These are phyloP conservation scores for Okapia johnstoni DNA, from an alignment of 2,113 vertebrate species.

Conservation along the genomic window DNA sequence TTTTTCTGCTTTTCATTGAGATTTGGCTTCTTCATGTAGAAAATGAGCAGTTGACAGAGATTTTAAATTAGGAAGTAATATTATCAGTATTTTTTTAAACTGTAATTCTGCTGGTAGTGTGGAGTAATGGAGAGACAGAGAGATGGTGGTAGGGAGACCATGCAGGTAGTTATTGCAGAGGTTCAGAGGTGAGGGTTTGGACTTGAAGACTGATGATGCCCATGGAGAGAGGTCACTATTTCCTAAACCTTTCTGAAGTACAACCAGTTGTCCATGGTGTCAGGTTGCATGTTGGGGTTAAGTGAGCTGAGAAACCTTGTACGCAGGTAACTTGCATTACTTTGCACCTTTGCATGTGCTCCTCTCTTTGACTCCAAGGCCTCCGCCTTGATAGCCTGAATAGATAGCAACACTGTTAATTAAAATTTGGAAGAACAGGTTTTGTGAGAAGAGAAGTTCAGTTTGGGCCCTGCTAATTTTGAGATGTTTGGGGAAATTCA, in stretches of 20 bases:
- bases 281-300: background rate
- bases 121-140: background rate
- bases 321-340: background rate
- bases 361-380: background rate
- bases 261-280: background rate
- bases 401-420: background rate
- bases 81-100: background rate
- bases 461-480: slow-evolving; percentile 8
- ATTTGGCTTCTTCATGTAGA: slow-evolving; percentile 6
- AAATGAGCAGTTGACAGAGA: background rate
- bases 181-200: background rate
- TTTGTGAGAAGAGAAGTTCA: background rate
- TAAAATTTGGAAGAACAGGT: slow-evolving; percentile 38
- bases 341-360: background rate
- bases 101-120: background rate
- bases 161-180: background rate
- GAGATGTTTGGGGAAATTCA: background rate
- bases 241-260: background rate
- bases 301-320: background rate
- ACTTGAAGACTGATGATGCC: background rate
- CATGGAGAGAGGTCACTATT: background rate
- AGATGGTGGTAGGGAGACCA: background rate
- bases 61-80: background rate
- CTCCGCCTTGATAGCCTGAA: background rate
- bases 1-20: background rate